Conservation (phyloP, 35 echinoderm and acorn worm species). For the Ptychodera flava region DNA sequence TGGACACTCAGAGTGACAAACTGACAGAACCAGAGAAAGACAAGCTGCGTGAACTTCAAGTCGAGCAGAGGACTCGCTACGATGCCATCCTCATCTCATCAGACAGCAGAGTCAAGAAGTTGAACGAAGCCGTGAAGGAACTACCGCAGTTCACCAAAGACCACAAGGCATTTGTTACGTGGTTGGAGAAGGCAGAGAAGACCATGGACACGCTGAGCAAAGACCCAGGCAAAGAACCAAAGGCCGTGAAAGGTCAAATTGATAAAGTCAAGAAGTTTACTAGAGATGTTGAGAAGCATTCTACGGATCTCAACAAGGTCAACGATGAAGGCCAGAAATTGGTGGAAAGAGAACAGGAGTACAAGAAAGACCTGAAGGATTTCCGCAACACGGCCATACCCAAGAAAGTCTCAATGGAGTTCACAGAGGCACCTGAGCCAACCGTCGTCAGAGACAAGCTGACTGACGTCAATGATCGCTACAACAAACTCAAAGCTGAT, state of each 20-base stretch:
- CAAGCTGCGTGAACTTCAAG: constrained; percentile 34
- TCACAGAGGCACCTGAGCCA: constrained; percentile 87
- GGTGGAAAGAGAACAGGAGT: constrained; percentile 33
- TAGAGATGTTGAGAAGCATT: background rate
- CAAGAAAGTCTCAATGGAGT: constrained; percentile 88
- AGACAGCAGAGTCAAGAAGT: constrained; percentile 51
- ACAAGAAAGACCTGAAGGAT: constrained; percentile 76
- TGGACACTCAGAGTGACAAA: constrained; percentile 69
- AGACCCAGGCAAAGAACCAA: background rate
- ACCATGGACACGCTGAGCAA: constrained; percentile 32
- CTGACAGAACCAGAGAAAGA: constrained; percentile 49
- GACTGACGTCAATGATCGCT: constrained; percentile 62
- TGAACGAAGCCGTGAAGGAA: constrained; percentile 74
- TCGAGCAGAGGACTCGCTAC: constrained; percentile 67
- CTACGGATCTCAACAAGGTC: background rate
- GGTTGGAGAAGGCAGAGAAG: constrained; percentile 74
- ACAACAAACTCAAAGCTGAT: constrained; percentile 64
- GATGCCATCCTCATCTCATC: constrained; percentile 79
- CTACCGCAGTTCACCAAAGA: constrained; percentile 76
- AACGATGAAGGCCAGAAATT: background rate
- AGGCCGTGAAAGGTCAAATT: background rate
- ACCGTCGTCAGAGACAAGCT: constrained; percentile 86
- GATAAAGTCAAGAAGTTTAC: background rate
- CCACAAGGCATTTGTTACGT: constrained; percentile 50
- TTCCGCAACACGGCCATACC: constrained; percentile 76